These are phyloP conservation scores for Brenthis hecate DNA, from an alignment of 2,888 invertebrate genomes.

Conservation along the genomic window DNA sequence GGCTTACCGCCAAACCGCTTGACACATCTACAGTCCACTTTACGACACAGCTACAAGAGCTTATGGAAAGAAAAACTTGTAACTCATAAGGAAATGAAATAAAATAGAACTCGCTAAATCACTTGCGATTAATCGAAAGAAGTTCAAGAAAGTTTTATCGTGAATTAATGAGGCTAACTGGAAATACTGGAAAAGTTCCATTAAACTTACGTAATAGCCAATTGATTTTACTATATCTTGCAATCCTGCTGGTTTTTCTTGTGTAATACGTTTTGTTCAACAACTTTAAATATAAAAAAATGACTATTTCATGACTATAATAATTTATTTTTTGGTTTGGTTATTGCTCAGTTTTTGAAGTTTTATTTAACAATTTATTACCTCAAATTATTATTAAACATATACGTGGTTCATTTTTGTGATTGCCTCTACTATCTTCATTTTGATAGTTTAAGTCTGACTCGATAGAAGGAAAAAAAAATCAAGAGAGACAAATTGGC, in stretches of 20 bases:
- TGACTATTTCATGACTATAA: too few species aligned
- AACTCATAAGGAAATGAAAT: constrained; percentile 28
- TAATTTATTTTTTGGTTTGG: too few species aligned
- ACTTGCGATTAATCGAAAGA: constrained; percentile 32
- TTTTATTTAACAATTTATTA: too few species aligned
- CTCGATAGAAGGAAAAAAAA: too few species aligned
- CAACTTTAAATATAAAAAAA: not conserved
- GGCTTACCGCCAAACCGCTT: constrained; percentile 62
- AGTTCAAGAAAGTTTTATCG: constrained; percentile 25
- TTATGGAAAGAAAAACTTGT: constrained; percentile 26
- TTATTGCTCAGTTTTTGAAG: too few species aligned
- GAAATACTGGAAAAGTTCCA: constrained; percentile 17
- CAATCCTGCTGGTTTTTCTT: not conserved
- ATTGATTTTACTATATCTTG: constrained; percentile 21
- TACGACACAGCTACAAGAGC: constrained; percentile 42
- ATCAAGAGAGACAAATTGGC: too few species aligned
- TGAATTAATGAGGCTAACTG: constrained; percentile 28
- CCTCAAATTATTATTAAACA: too few species aligned
- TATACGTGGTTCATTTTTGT: too few species aligned
- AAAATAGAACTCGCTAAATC: constrained; percentile 26
- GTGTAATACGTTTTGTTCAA: not conserved
- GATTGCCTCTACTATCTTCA: too few species aligned
- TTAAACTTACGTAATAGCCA: constrained; percentile 20
- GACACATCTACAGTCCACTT: constrained; percentile 63
- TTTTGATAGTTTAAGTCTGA: too few species aligned